Evolutionary conservation across 2,888 invertebrate genomes (phyloP).

Genomic region (Tridacna gigas): DNA sequence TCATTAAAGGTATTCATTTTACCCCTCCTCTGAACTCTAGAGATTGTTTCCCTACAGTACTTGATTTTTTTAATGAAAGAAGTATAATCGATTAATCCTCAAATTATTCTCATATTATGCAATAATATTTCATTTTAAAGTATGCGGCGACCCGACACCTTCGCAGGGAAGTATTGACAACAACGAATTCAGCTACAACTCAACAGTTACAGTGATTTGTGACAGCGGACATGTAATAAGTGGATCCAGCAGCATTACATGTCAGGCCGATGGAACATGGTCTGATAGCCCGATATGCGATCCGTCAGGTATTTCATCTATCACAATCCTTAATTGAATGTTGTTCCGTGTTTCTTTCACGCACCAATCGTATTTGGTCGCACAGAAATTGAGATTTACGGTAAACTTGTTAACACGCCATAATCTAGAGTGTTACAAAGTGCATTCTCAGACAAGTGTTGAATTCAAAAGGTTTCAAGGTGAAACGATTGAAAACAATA

Average conservation of each 20-base stretch:
- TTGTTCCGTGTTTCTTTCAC: too few relatives aligned
- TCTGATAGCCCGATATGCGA: slow-evolving; percentile 11
- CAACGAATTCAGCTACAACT: neutral
- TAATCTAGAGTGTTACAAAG: too few relatives aligned
- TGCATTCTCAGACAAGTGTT: too few relatives aligned
- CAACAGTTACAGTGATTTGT: slow-evolving; percentile 11
- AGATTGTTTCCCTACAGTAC: neutral
- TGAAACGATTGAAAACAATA: too few relatives aligned
- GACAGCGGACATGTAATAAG: neutral
- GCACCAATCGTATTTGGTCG: too few relatives aligned
- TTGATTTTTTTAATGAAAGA: too few relatives aligned
- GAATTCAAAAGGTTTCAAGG: too few relatives aligned
- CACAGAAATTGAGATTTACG: too few relatives aligned
- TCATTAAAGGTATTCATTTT: slow-evolving; percentile 10
- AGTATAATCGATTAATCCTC: neutral
- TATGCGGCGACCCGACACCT: slow-evolving; percentile 35
- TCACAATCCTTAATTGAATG: too few relatives aligned
- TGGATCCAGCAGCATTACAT: neutral
- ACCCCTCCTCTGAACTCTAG: neutral
- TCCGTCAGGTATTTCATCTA: neutral
- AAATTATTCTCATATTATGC: neutral
- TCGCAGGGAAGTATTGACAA: neutral
- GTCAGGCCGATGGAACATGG: slow-evolving; percentile 18
- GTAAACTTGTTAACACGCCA: too few relatives aligned
- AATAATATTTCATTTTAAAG: slow-evolving; percentile 17